Evolutionary conservation across 2,888 invertebrate genomes (phyloP).

Genomic region (Chironomus tentans): DNA sequence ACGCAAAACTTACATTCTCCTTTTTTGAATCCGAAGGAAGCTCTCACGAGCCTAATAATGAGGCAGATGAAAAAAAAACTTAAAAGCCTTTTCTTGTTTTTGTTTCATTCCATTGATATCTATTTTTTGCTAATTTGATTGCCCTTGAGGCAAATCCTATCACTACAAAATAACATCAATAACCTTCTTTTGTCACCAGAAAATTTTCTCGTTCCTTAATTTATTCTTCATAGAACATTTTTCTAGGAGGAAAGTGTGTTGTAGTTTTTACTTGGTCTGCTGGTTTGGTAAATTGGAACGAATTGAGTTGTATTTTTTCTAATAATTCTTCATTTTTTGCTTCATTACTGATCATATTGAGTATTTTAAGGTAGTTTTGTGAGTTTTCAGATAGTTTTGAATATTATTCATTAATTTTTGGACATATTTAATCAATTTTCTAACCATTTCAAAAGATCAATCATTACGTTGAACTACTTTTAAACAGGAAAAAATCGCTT

Average conservation of each 20-base stretch:
- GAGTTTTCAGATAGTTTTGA: no score
- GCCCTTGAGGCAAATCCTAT: not conserved
- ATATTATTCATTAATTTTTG: no score
- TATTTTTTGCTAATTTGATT: not conserved
- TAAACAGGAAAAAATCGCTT: no score
- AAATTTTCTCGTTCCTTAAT: not conserved
- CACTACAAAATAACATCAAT: not conserved
- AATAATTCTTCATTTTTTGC: no score
- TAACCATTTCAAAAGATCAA: no score
- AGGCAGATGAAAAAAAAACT: not conserved
- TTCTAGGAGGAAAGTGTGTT: not conserved
- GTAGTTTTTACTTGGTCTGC: not conserved
- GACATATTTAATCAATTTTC: no score
- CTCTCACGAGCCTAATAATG: not conserved
- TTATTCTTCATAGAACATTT: not conserved
- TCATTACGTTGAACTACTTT: no score
- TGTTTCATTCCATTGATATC: not conserved
- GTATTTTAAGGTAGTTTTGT: no score
- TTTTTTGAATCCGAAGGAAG: not conserved
- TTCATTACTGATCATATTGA: no score
- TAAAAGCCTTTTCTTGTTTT: conserved; percentile 14
- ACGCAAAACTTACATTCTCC: not conserved
- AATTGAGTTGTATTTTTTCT: no score
- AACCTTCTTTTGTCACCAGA: not conserved
- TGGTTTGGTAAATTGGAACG: no score